phyloP scores from a whole-genome alignment of 2,888 invertebrate species.

The Rhimphoctona megacephalus region DNA sequence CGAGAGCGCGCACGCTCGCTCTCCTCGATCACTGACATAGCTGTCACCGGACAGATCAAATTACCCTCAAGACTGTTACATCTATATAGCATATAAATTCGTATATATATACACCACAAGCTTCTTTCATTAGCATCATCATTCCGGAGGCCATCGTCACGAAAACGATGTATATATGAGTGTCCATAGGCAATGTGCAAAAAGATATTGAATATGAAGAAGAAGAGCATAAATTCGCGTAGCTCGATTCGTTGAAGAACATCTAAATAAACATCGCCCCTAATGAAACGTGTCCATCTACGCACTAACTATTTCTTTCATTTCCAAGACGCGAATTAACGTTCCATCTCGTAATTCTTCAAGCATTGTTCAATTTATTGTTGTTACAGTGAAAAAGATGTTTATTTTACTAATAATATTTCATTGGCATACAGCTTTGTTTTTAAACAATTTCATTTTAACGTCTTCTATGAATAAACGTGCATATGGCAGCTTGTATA shows the following conservation, averaged over 20 bases:
- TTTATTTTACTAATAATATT: not conserved
- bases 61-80: constrained; percentile 61
- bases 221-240: constrained; percentile 15
- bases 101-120: constrained; percentile 17
- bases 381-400: not conserved
- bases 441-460: not conserved
- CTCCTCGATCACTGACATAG: constrained; percentile 40
- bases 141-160: constrained; percentile 38
- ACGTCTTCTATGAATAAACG: not conserved
- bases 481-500: not conserved
- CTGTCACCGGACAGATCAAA: constrained; percentile 57
- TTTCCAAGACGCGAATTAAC: constrained; percentile 1
- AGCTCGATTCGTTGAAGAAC: constrained; percentile 19
- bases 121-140: constrained; percentile 35
- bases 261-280: constrained; percentile 41
- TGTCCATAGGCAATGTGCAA: not conserved
- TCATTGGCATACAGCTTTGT: not conserved
- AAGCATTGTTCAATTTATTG: not conserved
- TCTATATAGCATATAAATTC: constrained; percentile 22
- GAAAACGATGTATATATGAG: not conserved
- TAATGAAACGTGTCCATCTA: constrained; percentile 21
- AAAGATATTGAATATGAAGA: constrained; percentile 12
- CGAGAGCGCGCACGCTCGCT: constrained; percentile 25
- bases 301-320: constrained; percentile 15
- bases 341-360: not conserved